Percentiles rank a stretch among this genome's conserved stretches.
Conservation (phyloP, 2,797 vertebrate species). For the Tapirus indicus region DNA sequence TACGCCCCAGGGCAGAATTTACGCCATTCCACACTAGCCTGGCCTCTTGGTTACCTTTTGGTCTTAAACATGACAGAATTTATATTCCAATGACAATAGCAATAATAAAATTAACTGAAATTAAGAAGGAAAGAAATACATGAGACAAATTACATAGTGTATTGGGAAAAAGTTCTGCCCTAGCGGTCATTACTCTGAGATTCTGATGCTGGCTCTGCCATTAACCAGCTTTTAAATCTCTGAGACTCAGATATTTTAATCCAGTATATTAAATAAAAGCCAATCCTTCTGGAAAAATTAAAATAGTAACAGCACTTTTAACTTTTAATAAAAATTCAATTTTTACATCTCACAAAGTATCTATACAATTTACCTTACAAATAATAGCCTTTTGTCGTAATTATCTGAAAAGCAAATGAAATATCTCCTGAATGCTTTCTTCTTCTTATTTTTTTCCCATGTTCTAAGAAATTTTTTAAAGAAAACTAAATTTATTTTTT, state of each 20-base stretch:
- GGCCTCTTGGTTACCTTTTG: not conserved
- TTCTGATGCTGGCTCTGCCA: not conserved
- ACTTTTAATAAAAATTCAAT: conserved; percentile 14
- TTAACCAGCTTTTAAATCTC: not conserved
- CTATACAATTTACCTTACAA: not conserved
- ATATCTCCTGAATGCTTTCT: not conserved
- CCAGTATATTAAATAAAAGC: conserved; percentile 18
- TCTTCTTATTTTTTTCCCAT: not conserved
- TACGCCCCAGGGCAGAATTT: not conserved
- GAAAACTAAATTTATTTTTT: conserved; percentile 18
- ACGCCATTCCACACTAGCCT: not conserved
- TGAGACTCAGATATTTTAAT: conserved; percentile 45
- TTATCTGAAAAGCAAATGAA: conserved; percentile 57
- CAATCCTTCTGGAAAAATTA: not conserved
- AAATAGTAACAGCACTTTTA: not conserved
- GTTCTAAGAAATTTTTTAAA: not conserved
- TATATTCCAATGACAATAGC: not conserved
- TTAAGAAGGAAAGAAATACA: not conserved
- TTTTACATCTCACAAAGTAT: not conserved
- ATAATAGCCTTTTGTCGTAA: not conserved
- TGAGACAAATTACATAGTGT: not conserved
- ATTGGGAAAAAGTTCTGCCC: not conserved
- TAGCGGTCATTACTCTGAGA: not conserved
- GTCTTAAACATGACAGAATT: not conserved
- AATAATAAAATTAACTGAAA: conserved; percentile 26